Percentiles rank a stretch among this genome's conserved stretches.
These are phyloP conservation scores for Myotis daubentonii DNA, from an alignment of 2,797 vertebrate species.

Conservation along the genomic window DNA sequence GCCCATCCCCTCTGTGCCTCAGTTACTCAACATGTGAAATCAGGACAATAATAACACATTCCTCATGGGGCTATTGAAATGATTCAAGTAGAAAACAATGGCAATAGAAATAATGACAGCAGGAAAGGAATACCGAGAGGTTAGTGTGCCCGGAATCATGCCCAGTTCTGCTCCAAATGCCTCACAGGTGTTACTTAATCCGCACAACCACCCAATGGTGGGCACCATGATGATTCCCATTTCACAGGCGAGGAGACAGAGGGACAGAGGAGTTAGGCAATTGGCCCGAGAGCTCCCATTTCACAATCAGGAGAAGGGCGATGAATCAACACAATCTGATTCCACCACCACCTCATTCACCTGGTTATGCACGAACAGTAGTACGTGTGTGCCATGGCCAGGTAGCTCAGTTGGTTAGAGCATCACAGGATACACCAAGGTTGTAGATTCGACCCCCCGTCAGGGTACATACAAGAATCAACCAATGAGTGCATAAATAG, in stretches of 20 bases:
- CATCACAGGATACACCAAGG: neutral
- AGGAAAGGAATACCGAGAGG: neutral
- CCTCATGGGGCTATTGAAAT: neutral
- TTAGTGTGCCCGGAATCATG: neutral
- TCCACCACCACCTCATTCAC: neutral
- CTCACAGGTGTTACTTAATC: neutral
- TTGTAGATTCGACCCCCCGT: neutral
- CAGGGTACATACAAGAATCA: neutral
- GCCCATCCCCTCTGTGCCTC: neutral
- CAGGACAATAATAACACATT: neutral
- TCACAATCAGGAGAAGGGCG: neutral
- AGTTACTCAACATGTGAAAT: neutral
- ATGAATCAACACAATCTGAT: neutral
- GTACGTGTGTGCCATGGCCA: neutral
- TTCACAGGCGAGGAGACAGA: neutral
- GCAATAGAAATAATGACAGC: neutral
- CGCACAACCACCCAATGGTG: neutral
- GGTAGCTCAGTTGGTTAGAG: neutral
- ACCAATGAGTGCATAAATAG: neutral
- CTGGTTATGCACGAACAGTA: fast-evolving
- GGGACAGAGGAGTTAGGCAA: neutral
- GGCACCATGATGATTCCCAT: neutral
- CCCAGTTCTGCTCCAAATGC: too few relatives aligned
- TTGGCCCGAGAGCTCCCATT: neutral
- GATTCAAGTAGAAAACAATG: neutral